These are phyloP conservation scores for Barypeithes pellucidus DNA, from an alignment of 2,888 invertebrate species.

Conservation along the genomic window DNA sequence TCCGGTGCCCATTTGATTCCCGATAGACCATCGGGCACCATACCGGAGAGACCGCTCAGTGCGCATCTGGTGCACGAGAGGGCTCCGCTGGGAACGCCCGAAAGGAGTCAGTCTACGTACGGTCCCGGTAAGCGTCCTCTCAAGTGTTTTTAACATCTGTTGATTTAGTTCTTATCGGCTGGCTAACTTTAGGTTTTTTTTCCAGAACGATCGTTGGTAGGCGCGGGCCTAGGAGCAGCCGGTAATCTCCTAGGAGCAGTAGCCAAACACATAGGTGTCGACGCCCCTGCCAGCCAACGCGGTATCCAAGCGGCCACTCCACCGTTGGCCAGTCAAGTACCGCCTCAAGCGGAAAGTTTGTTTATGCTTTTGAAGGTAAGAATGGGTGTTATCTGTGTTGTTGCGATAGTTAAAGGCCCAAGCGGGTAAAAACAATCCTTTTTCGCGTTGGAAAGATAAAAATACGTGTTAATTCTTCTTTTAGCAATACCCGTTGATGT, in stretches of 20 bases:
- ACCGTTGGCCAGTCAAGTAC: constrained; percentile 85
- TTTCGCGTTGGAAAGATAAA: no score
- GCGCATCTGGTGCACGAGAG: constrained; percentile 56
- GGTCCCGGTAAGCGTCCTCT: constrained; percentile 38
- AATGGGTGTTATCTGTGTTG: no score
- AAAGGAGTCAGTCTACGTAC: constrained; percentile 33
- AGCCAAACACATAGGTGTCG: constrained; percentile 70
- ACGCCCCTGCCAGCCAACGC: constrained; percentile 73
- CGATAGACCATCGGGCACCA: constrained; percentile 58
- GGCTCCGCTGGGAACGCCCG: constrained; percentile 27
- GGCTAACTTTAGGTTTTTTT: no score
- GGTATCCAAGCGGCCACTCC: constrained; percentile 76
- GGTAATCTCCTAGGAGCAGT: constrained; percentile 69
- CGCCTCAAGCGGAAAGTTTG: constrained; percentile 87
- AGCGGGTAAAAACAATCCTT: no score
- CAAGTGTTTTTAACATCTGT: no score
- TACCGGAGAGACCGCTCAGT: constrained; percentile 63
- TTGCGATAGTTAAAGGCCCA: no score
- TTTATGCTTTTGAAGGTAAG: constrained; percentile 82
- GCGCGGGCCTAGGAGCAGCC: constrained; percentile 69
- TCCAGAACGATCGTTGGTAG: constrained; percentile 61
- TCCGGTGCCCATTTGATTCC: constrained; percentile 52
- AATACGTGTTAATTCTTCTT: no score
- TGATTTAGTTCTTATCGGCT: no score
- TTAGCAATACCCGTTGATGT: constrained; percentile 96